Evolutionary conservation across 2,797 vertebrate species (phyloP).

Genomic region (Streptopelia turtur): DNA sequence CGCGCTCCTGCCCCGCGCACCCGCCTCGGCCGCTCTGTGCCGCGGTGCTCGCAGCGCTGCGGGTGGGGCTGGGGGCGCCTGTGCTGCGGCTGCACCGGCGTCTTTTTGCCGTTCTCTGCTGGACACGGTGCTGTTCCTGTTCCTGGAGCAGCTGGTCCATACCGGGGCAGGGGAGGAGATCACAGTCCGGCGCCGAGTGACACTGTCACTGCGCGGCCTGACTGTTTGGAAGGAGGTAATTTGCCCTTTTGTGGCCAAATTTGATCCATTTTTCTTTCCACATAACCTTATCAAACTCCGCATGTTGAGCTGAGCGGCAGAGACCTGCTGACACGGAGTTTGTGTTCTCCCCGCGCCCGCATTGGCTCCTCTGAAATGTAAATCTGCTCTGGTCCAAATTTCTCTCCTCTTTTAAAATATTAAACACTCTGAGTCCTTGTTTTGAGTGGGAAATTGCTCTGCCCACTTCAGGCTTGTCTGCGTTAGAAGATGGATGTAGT

Average conservation of each 20-base stretch:
- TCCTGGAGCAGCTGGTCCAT: not conserved
- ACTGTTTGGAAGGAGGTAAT: not conserved
- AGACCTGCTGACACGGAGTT: not conserved
- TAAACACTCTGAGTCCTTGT: not conserved
- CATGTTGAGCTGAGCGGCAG: not conserved
- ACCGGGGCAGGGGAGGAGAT: not conserved
- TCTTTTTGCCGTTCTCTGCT: not conserved
- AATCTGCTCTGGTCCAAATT: not conserved
- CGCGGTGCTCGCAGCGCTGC: accelerated
- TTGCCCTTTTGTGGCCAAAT: accelerated
- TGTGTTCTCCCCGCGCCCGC: not conserved
- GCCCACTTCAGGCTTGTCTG: not conserved
- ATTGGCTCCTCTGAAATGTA: not conserved
- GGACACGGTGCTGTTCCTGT: not conserved
- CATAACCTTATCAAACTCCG: accelerated
- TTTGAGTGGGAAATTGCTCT: not conserved
- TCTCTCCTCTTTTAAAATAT: not conserved
- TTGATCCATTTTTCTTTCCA: not conserved
- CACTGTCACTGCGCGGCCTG: accelerated
- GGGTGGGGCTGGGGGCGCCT: not conserved
- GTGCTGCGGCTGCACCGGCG: not conserved
- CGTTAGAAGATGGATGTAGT: not conserved
- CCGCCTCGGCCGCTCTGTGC: not conserved
- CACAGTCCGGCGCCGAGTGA: not conserved
- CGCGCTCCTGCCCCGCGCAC: not conserved